phyloP scores from a whole-genome alignment of 1,140 invertebrate species.

The Acromyrmex heyeri region DNA sequence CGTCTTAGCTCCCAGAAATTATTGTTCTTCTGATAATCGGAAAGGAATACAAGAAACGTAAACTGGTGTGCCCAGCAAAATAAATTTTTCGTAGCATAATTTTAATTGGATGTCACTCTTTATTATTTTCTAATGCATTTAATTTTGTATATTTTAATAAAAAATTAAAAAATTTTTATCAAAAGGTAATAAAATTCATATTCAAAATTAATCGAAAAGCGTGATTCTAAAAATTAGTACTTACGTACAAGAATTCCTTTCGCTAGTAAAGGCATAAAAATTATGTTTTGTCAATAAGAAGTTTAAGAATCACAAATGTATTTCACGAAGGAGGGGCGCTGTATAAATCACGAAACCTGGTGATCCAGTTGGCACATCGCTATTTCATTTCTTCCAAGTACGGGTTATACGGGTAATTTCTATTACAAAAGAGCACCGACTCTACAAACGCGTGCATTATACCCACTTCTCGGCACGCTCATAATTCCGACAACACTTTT shows the following conservation, averaged over 20 bases:
- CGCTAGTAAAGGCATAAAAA: neutral
- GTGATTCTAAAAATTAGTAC: neutral
- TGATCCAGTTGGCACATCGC: conserved; percentile 53
- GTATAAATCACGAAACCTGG: conserved; percentile 31
- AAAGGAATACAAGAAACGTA: neutral
- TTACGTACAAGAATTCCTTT: neutral
- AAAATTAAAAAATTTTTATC: neutral
- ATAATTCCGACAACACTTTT: conserved; percentile 70
- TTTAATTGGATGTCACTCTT: neutral
- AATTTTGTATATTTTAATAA: neutral
- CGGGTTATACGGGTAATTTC: conserved; percentile 63
- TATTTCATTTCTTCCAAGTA: conserved; percentile 42
- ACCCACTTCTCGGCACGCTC: conserved; percentile 63
- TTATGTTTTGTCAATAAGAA: neutral
- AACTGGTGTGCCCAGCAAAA: neutral
- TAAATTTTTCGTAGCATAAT: neutral
- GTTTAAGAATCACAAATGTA: neutral
- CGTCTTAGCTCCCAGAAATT: neutral
- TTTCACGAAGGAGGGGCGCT: neutral
- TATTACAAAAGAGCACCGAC: conserved; percentile 69
- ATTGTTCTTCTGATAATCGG: conserved; percentile 3
- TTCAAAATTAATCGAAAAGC: neutral
- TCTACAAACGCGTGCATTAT: conserved; percentile 63
- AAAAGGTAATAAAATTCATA: neutral
- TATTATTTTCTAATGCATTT: neutral